Conservation (phyloP, 2,113 vertebrate species). For the Cyprinodon variegatus region DNA sequence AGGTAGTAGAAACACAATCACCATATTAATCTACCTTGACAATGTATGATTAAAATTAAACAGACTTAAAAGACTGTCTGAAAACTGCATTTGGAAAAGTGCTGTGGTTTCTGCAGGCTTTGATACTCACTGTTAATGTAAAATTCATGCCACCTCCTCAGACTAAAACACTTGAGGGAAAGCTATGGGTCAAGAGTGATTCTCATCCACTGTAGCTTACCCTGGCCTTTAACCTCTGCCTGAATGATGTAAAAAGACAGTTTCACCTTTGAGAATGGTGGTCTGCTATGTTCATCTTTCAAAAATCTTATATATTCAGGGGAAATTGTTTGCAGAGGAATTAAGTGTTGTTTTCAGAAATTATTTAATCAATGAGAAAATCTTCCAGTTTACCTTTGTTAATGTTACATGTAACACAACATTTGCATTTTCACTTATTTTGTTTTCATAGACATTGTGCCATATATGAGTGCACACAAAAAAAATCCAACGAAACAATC, state of each 20-base stretch:
- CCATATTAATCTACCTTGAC: not conserved
- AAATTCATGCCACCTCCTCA: slow-evolving; percentile 15
- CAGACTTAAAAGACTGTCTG: not conserved
- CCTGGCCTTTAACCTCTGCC: slow-evolving; percentile 1
- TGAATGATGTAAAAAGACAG: slow-evolving; percentile 6
- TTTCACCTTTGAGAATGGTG: slow-evolving; percentile 5
- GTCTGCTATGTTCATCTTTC: not conserved
- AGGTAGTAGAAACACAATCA: not conserved
- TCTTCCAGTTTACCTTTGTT: not conserved
- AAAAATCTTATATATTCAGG: not conserved
- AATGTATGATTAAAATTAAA: not conserved
- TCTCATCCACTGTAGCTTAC: slow-evolving; percentile 3
- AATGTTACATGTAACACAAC: not conserved
- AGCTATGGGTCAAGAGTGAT: not conserved
- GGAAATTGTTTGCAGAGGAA: not conserved
- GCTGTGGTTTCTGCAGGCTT: not conserved
- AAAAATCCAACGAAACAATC: slow-evolving; percentile 23
- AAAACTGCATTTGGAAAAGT: not conserved
- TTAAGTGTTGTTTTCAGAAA: not conserved
- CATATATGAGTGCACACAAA: slow-evolving; percentile 6
- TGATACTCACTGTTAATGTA: not conserved
- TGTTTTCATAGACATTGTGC: not conserved
- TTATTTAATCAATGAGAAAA: not conserved
- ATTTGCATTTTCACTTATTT: not conserved
- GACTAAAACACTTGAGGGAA: not conserved